Evolutionary conservation across 2,797 vertebrate genomes (phyloP).

Genomic region (Sylvia borin): DNA sequence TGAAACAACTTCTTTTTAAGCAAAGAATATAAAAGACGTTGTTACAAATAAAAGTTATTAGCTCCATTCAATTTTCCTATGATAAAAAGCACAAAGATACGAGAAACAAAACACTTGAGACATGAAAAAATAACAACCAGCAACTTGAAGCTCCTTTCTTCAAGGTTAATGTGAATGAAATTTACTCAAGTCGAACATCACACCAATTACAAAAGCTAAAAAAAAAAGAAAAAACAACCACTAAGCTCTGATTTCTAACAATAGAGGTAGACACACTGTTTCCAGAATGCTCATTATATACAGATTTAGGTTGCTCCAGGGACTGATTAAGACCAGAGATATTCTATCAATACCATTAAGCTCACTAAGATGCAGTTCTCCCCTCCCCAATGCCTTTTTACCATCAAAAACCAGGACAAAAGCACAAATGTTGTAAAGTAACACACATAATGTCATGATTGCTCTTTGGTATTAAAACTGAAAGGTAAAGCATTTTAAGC

Average conservation of each 20-base stretch:
- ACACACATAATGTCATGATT: not conserved
- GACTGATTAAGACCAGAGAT: slow-evolving; percentile 38
- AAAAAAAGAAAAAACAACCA: not conserved
- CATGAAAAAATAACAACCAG: not conserved
- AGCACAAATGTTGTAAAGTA: not conserved
- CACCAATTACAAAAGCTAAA: slow-evolving; percentile 29
- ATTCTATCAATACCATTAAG: slow-evolving; percentile 49
- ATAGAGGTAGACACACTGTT: not conserved
- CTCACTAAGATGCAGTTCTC: not conserved
- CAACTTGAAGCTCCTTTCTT: slow-evolving; percentile 22
- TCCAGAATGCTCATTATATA: slow-evolving; percentile 55
- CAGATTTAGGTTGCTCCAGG: slow-evolving; percentile 53
- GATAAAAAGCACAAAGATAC: not conserved
- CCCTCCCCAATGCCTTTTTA: not conserved
- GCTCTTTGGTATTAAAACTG: not conserved
- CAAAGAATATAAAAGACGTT: not conserved
- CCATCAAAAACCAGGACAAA: not conserved
- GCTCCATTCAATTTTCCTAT: not conserved
- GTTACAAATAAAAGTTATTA: not conserved
- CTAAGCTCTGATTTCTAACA: slow-evolving; percentile 14
- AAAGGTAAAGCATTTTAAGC: not conserved
- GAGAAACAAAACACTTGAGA: slow-evolving; percentile 18
- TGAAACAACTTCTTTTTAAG: not conserved
- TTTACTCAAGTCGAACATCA: slow-evolving; percentile 45
- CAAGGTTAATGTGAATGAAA: slow-evolving; percentile 50